Evolutionary conservation across 2,797 vertebrate genomes (phyloP).

Genomic region (Gorsachius magnificus): DNA sequence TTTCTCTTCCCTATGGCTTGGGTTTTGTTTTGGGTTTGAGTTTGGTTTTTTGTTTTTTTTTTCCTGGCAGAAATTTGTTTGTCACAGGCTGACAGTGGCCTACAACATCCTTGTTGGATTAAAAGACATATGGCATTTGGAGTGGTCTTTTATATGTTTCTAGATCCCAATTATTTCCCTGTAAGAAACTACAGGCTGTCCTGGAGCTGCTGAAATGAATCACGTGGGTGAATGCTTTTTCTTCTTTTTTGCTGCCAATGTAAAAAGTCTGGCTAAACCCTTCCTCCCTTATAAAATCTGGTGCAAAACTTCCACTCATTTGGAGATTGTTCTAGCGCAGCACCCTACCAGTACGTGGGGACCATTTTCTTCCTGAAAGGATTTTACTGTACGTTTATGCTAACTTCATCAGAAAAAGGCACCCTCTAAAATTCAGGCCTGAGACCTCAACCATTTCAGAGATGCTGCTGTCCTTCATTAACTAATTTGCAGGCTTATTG

Average conservation of each 20-base stretch:
- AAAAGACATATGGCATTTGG: constrained; percentile 6
- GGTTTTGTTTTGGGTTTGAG: neutral
- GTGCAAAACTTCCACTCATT: neutral
- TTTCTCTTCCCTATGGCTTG: neutral
- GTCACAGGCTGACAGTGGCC: constrained; percentile 24
- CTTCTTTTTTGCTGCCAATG: constrained; percentile 1
- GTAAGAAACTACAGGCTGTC: constrained; percentile 1
- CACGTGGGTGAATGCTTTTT: neutral
- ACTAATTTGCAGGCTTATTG: neutral
- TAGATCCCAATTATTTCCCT: constrained; percentile 2
- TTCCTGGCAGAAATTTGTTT: constrained; percentile 27
- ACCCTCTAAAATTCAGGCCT: neutral
- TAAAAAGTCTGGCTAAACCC: neutral
- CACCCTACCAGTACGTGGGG: neutral
- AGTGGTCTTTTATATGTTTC: constrained; percentile 22
- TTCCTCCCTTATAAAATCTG: neutral
- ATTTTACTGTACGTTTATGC: neutral
- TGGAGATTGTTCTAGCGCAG: neutral
- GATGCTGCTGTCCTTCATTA: neutral
- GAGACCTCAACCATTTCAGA: neutral
- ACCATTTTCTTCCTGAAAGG: neutral
- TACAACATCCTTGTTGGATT: neutral
- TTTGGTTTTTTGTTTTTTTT: neutral
- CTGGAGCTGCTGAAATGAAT: constrained; percentile 30
- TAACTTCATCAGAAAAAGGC: neutral